Evolutionary conservation across 1,140 invertebrate species (phyloP), one percentile per base, ranked within the genome.

Genomic region (Camponotus vicinus): DNA sequence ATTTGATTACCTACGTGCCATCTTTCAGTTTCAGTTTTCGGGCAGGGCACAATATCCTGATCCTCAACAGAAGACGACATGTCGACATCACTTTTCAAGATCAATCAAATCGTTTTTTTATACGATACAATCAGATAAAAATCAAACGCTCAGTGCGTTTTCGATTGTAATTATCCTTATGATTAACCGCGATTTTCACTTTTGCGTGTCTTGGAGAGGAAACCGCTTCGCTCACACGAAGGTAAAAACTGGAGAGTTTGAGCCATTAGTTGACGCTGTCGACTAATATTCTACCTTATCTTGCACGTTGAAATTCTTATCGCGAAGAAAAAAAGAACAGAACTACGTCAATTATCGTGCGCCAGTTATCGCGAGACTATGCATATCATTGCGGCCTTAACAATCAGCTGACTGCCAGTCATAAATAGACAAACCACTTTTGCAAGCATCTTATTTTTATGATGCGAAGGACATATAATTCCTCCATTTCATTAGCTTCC

Each of bases 171-270:
- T 85, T 55, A 52, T 64, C 4, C 34, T 55, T 76, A 85, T 57
- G 55, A 89, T 88, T 88, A 87, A 59, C 27, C 42, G 77, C 11
- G 69, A 92, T 88, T 92, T 89, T 92, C 91, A 92, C 89, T 92
- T 92, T 90, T 92, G 79, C 85, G 34, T 83, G 86, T 75, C 57
- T 27, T 15, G 15, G 18, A 71, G 37, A 59, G 55, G 21, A 80
- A 80, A 42, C 18, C 37, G 57, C 88, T 87, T 90, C 82, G 89
- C 90, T 90, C 91, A 89, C 89, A 88, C 86, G 86, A 37, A 59
- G 34, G 55, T 64, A 66, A 75, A 64, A 86, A 69, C 77, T 85
- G 66, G 21, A 7, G 34, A 45, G 27, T 27, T 71, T 55, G 37
- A 49, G 70, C 63, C 59, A 73, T 63, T 78, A 21, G 82, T 86